Evolutionary conservation across 53 echinoderm and acorn worm genomes (phyloP).

Genomic region (Paracentrotus lividus): DNA sequence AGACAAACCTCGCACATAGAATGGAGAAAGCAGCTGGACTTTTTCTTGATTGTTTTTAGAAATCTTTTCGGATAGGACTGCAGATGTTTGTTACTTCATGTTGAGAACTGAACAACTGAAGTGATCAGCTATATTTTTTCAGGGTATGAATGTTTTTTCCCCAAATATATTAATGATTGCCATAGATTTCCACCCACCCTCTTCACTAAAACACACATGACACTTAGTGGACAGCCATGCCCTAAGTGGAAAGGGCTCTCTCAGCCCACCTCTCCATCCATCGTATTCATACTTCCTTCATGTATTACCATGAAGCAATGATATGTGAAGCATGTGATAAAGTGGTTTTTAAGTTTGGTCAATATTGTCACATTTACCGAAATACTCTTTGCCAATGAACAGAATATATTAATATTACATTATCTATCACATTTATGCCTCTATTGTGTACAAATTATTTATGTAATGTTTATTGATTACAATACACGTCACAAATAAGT

Average conservation of each 20-base stretch:
- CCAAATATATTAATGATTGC: constrained; percentile 16
- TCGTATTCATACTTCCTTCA: background rate
- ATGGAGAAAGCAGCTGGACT: constrained; percentile 62
- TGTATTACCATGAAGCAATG: constrained; percentile 5
- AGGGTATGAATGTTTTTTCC: background rate
- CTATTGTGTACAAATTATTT: constrained; percentile 25
- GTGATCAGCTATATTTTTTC: background rate
- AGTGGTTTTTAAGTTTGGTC: background rate
- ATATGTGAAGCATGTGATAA: background rate
- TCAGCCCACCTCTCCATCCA: constrained; percentile 12
- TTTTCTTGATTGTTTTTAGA: constrained; percentile 2
- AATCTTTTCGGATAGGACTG: constrained; percentile 11
- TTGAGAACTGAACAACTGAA: background rate
- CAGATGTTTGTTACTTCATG: background rate
- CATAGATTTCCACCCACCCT: constrained; percentile 48
- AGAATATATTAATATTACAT: constrained; percentile 7
- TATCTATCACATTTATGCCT: constrained; percentile 32
- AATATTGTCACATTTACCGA: constrained; percentile 44
- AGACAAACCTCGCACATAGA: constrained; percentile 42
- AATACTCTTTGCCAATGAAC: constrained; percentile 64
- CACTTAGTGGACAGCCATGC: constrained; percentile 45
- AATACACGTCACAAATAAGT: constrained; percentile 8
- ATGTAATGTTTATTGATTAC: constrained; percentile 38
- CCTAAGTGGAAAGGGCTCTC: constrained; percentile 26
- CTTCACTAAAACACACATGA: constrained; percentile 76